These are phyloP conservation scores for Brienomyrus brachyistius DNA, from an alignment of 2,113 vertebrate genomes.

Conservation along the genomic window DNA sequence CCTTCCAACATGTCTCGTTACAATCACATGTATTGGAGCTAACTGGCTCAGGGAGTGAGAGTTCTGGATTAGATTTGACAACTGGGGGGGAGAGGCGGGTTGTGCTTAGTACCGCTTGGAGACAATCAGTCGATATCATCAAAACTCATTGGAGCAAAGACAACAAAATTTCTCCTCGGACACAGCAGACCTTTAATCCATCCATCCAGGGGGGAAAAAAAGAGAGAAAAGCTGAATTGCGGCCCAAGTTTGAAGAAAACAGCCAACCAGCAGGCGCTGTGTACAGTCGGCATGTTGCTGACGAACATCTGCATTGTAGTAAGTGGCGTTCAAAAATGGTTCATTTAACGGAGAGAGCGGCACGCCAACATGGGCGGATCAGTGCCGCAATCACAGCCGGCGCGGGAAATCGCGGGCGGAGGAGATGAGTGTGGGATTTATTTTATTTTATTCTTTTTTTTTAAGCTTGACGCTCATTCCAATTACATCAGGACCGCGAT, in stretches of 20 bases:
- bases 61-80: background rate
- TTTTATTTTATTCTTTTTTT: background rate
- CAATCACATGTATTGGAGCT: background rate
- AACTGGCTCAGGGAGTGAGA: background rate
- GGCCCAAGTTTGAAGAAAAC: background rate
- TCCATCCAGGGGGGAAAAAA: background rate
- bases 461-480: constrained; percentile 6
- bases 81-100: background rate
- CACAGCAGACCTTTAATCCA: background rate
- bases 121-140: constrained; percentile 3
- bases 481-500: constrained; percentile 21
- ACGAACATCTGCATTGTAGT: background rate
- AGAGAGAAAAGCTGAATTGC: background rate
- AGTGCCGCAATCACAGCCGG: background rate
- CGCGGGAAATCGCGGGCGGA: background rate
- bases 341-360: background rate
- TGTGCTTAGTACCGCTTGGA: background rate
- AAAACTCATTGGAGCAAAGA: background rate
- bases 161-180: background rate
- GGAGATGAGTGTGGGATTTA: background rate
- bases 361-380: background rate
- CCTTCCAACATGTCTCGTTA: background rate
- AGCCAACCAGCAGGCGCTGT: background rate
- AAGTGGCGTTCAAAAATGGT: background rate
- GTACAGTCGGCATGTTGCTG: background rate